Base-by-base conservation (phyloP, 2,113 vertebrate genomes). In the Polypterus bichir region DNA sequence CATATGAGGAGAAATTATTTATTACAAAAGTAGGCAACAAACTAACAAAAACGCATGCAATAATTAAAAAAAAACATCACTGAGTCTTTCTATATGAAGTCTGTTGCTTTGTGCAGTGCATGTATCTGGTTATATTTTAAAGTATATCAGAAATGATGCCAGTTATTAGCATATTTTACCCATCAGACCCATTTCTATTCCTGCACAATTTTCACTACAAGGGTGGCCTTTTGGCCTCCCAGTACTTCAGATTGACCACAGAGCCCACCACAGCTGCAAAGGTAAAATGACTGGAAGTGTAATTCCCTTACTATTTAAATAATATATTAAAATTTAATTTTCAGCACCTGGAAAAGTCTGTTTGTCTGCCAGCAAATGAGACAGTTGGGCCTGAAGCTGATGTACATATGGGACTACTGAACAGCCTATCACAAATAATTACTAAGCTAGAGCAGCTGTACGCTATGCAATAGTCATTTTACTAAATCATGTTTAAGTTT, bases 311-410 rank as follows among this genome's bases (percentile, higher is more conserved):
- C 91, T 94, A 92, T 90, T 92, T 89, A 86, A 92, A 87, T 88
- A 85, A 86, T 86, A 80, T 79, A 89, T 94, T 80, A 93, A 92
- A 91, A 83, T 91, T 93, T 91, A 84, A 94, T 90, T 85, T 76
- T 75, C 82, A 83, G 86, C 83, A 91, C 83, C 84, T 89, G 89
- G 86, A 90, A 84, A 78, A 89, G 79, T 83, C 77, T 82, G 77
- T 81, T 82, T 83, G 73, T 73, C 64, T 83, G 85, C 83, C 86
- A 83, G 79, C 69, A 85, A 87, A 80, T 82, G 81, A 83, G 77
- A 76, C 81, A 80, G 79, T 70, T 75, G 68, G 75, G 78, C 81
- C 78, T 74, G 75, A 69, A 84, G 83, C 79, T 78, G 67, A 76
- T 78, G 76, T 81, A 81, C 83, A 81, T 84, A 79, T 75, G 84